A percentile compares a stretch with the other conserved stretches of the same genome.
Evolutionary conservation across 1,140 invertebrate genomes (phyloP).

Genomic region (Kradibia gibbosae): DNA sequence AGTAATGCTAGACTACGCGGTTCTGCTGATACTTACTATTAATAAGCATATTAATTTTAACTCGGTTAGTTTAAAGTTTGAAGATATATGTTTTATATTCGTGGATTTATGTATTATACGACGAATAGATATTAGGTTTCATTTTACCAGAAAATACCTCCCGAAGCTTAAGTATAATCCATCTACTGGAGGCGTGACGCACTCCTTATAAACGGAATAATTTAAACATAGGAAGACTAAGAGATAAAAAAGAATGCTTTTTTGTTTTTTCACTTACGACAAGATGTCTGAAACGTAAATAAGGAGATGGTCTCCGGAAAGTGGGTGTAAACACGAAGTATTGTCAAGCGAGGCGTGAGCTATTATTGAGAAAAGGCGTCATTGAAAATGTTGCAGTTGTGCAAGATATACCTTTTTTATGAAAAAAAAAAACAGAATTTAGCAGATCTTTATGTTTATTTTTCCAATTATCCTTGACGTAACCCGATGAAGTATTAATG

Average conservation of each 20-base stretch:
- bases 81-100: neutral
- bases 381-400: neutral
- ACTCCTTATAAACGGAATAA: conserved; percentile 6
- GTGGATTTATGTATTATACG: neutral
- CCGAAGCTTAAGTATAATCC: neutral
- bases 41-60: neutral
- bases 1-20: neutral
- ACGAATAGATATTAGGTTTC: neutral
- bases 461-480: no score
- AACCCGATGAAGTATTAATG: no score
- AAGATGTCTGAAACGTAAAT: neutral
- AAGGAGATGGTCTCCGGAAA: neutral
- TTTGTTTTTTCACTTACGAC: neutral
- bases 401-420: no score
- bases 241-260: neutral
- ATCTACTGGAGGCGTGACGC: neutral
- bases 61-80: neutral
- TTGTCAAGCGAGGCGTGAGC: neutral
- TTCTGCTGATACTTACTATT: neutral
- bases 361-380: neutral
- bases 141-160: neutral
- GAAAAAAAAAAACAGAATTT: no score
- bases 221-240: neutral
- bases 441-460: no score
- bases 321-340: neutral